These are phyloP conservation scores for Mythimna vitellina DNA, from an alignment of 2,888 invertebrate species.

Conservation along the genomic window DNA sequence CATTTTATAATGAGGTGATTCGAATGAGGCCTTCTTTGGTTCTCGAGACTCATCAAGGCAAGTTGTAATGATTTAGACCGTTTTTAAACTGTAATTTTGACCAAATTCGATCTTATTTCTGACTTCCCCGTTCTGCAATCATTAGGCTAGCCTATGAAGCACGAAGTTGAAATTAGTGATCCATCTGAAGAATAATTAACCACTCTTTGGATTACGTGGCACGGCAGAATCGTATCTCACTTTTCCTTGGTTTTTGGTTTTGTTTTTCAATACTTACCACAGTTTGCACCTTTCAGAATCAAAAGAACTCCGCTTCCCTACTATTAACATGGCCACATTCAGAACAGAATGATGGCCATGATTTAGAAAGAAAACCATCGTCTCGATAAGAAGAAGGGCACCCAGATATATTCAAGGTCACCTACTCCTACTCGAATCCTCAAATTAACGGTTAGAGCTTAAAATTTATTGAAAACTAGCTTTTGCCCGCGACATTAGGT, in stretches of 20 bases:
- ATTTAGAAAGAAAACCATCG: too few species aligned
- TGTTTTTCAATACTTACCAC: background rate
- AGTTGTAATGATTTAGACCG: background rate
- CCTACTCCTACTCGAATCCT: background rate
- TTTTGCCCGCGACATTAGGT: too few species aligned
- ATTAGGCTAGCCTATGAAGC: background rate
- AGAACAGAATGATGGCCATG: too few species aligned
- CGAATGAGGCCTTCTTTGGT: slow-evolving; percentile 33
- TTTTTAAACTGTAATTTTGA: background rate
- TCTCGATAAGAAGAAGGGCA: background rate
- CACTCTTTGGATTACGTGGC: background rate
- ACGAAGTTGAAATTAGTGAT: background rate
- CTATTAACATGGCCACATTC: background rate
- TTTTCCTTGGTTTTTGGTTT: slow-evolving; percentile 1
- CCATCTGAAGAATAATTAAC: background rate
- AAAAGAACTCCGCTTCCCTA: background rate
- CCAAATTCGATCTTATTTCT: background rate
- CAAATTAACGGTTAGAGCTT: background rate
- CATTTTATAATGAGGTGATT: slow-evolving; percentile 57
- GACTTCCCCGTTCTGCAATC: background rate
- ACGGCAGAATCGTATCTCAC: too few species aligned
- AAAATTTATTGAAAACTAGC: too few species aligned
- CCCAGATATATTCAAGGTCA: background rate
- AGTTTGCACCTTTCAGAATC: background rate
- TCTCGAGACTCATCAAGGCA: slow-evolving; percentile 6